Conservation (phyloP, 1,140 invertebrate genomes). For the Panulirus ornatus region DNA sequence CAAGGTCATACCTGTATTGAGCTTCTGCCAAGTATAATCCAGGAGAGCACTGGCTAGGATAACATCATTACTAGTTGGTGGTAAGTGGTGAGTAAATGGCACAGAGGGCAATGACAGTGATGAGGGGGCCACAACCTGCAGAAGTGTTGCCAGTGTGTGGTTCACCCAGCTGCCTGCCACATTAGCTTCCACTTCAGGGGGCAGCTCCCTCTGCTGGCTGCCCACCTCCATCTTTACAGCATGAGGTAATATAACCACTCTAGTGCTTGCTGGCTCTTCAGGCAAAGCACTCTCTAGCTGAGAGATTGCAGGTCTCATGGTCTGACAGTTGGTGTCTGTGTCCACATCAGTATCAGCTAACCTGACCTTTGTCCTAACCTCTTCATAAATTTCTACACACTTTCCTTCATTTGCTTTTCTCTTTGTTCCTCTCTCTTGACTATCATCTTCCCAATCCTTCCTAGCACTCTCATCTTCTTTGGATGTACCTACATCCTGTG, state of each 20-base stretch:
- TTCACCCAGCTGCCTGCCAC: constrained; percentile 23
- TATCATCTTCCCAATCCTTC: no score
- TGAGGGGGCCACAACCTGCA: not conserved
- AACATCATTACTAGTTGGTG: not conserved
- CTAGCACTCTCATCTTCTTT: no score
- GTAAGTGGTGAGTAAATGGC: not conserved
- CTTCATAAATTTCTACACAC: not conserved
- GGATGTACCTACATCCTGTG: not conserved
- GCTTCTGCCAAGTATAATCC: constrained; percentile 58
- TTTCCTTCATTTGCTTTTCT: not conserved
- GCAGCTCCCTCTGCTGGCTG: not conserved
- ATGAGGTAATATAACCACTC: not conserved
- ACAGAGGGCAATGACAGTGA: not conserved
- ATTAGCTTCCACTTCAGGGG: not conserved
- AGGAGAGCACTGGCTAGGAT: constrained; percentile 34
- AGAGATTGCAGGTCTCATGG: no score
- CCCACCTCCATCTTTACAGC: not conserved
- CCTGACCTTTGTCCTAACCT: not conserved
- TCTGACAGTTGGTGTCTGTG: not conserved
- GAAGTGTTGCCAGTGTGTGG: constrained; percentile 6
- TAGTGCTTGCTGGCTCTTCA: no score
- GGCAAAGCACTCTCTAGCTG: no score
- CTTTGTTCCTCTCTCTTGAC: not conserved
- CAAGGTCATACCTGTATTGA: constrained; percentile 41
- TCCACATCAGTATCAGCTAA: not conserved